Conservation (phyloP, 64 coral and sea anemone genomes). For the Montipora cactus region DNA sequence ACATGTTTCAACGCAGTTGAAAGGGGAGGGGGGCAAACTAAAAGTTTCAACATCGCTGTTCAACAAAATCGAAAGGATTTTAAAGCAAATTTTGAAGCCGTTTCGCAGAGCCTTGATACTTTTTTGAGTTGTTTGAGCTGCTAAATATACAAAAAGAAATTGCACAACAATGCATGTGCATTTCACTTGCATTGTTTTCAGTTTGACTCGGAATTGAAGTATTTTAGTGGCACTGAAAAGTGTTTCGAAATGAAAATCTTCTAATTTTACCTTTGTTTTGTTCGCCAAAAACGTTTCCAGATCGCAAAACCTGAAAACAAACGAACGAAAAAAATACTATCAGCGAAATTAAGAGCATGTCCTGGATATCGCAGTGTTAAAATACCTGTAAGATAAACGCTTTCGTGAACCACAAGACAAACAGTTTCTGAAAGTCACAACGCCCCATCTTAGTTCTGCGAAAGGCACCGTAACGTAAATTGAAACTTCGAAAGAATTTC, state of each 20-base stretch:
- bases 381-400: conserved; percentile 37
- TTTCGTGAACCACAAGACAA: neutral
- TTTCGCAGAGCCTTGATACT: no score
- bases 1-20: no score
- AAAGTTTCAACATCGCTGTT: no score
- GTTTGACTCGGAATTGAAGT: no score
- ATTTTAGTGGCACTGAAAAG: neutral
- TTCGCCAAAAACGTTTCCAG: neutral
- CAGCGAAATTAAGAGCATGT: neutral
- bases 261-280: conserved; percentile 7
- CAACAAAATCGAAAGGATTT: no score
- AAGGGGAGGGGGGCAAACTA: no score
- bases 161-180: no score
- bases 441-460: neutral
- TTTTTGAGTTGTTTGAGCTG: no score
- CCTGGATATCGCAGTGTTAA: neutral
- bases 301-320: conserved; percentile 4
- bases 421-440: neutral
- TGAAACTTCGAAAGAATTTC: neutral
- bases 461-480: neutral
- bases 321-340: neutral
- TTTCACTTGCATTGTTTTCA: no score
- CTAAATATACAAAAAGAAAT: no score
- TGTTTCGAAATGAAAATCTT: no score
- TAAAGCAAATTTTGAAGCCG: no score